Evolutionary conservation across 2,113 vertebrate species (phyloP).

Genomic region (rabbit (Oryctolagus cuniculus)): mOryCun1.1 NC_091438.1:28637001-28637500

Average conservation of each 20-base stretch:
- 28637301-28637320: background rate
- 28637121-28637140: background rate
- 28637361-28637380: no score
- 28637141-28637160: background rate
- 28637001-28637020: background rate
- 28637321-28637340: no score
- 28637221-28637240: background rate
- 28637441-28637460: no score
- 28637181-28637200: background rate
- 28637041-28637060: background rate
- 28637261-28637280: background rate
- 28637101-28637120: background rate
- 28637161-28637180: conserved; percentile 40
- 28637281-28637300: background rate
- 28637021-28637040: background rate
- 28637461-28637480: no score
- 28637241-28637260: background rate
- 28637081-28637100: conserved; percentile 29
- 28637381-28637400: no score
- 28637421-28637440: no score
- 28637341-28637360: no score
- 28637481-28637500: no score
- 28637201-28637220: background rate
- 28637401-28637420: no score
- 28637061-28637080: conserved; percentile 14